Evolutionary conservation across 2,113 vertebrate genomes (phyloP).

Genomic region (Ptilorrhoa leucosticta): DNA sequence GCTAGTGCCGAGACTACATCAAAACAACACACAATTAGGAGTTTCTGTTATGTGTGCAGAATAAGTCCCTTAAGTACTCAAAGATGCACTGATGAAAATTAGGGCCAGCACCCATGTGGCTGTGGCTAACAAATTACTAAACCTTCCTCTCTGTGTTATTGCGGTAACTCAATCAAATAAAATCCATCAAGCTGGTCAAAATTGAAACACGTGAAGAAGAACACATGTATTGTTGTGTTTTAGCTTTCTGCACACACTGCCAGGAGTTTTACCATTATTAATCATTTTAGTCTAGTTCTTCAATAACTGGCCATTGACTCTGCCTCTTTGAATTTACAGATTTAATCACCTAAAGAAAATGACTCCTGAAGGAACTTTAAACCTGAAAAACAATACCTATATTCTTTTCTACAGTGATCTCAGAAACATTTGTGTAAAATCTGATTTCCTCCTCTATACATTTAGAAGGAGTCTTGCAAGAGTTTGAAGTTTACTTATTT

Average conservation of each 20-base stretch:
- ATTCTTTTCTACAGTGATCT: slow-evolving; percentile 8
- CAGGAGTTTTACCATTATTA: neutral
- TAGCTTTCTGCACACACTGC: neutral
- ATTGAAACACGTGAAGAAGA: neutral
- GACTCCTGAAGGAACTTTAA: slow-evolving; percentile 58
- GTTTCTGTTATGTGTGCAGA: neutral
- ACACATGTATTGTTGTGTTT: neutral
- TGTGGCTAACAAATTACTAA: neutral
- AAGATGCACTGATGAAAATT: slow-evolving; percentile 23
- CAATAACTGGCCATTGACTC: slow-evolving; percentile 21
- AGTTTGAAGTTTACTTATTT: neutral
- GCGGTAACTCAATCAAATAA: neutral
- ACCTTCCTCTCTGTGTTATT: neutral
- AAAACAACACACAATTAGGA: neutral
- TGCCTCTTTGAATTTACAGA: slow-evolving; percentile 61
- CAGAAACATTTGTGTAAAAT: neutral
- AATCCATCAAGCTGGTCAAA: neutral
- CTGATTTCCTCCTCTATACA: neutral
- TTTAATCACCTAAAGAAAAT: slow-evolving; percentile 54
- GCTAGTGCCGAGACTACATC: neutral
- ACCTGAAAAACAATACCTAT: slow-evolving; percentile 36
- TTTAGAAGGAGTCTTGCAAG: neutral
- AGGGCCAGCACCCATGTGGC: neutral
- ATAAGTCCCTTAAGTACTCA: neutral
- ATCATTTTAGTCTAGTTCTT: slow-evolving; percentile 36